Conservation (phyloP, 64 coral and sea anemone species). For the Stichodactyla mertensii region DNA sequence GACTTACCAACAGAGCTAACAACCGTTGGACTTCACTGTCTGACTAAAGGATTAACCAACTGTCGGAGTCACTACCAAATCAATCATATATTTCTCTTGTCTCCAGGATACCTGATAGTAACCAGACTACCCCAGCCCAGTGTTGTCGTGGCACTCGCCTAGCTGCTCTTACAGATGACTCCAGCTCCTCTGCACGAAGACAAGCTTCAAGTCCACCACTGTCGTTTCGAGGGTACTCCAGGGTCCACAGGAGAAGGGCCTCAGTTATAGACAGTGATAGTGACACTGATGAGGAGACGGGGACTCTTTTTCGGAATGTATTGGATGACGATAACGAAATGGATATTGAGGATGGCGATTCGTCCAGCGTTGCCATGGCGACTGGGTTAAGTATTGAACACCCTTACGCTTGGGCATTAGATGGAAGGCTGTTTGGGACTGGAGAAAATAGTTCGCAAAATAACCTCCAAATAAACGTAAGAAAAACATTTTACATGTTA, state of each 20-base stretch:
- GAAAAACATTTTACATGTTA: neutral
- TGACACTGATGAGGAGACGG: conserved; percentile 19
- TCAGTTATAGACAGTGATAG: conserved; percentile 53
- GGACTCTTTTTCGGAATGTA: conserved; percentile 16
- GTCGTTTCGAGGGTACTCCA: neutral
- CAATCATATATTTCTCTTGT: neutral
- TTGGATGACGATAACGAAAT: conserved; percentile 50
- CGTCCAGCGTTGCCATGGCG: conserved; percentile 57
- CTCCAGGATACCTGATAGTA: conserved; percentile 18
- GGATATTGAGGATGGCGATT: conserved; percentile 63
- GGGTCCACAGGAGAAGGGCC: neutral
- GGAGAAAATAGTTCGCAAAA: conserved; percentile 19
- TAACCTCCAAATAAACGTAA: conserved; percentile 56
- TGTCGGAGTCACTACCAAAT: neutral
- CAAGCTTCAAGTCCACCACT: neutral
- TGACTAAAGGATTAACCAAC: neutral
- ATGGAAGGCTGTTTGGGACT: conserved; percentile 53
- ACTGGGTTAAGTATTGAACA: conserved; percentile 75
- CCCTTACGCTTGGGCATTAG: conserved; percentile 79
- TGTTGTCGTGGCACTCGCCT: conserved; percentile 61
- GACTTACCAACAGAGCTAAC: neutral
- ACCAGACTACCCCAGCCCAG: neutral
- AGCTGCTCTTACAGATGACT: conserved; percentile 11
- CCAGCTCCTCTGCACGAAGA: neutral
- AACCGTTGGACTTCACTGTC: neutral